Base-by-base conservation (phyloP, 2,888 invertebrate species). In the Liopterus haemorrhoidalis region DNA sequence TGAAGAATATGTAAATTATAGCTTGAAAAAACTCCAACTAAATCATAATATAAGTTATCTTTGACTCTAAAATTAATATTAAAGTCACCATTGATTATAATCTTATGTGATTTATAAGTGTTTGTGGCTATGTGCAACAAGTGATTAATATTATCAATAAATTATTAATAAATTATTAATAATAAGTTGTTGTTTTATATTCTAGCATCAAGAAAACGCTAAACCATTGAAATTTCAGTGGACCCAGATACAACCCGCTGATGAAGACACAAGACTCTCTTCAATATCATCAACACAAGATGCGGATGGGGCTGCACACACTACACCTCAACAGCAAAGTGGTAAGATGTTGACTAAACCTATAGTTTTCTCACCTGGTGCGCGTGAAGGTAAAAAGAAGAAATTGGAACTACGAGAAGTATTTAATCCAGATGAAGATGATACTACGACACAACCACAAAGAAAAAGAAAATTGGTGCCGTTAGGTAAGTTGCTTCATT, bases 361-460 rank as follows among this genome's bases (percentile, higher is more conserved):
- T 2, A 63, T 64, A 32, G 60, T 64, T 3, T 63, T 67, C 41
- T 61, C 64, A 15, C 66, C 74, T 52, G 72, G 72, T 46, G 65
- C 71, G 48, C 63, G 65, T 43, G 65, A 59, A 30, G 66, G 62
- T 52, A 63, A 64, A 43, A 45, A 45, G 20, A 86, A 84, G 68
- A 87, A 85, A 64, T 73, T 86, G 49, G 85, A 85, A 53, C 80
- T 90, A 0, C 81, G 85, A 53, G 87, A 87, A 59, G 88, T 90
- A 3, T 91, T 91, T 63, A 89, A 87, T 67, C 85, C 83, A 47
- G 89, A 89, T 55, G 89, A 89, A 55, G 85, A 85, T 54, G 81
- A 81, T 48, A 70, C 66, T 48, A 65, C 61, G 45, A 65, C 70
- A 36, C 67, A 69, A 46, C 59, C 65, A 22, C 68, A 70, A 42